A percentile compares a stretch with the other conserved stretches of the same genome.
Conservation (phyloP, 2,888 invertebrate species). For the Yponomeuta malinellus region DNA sequence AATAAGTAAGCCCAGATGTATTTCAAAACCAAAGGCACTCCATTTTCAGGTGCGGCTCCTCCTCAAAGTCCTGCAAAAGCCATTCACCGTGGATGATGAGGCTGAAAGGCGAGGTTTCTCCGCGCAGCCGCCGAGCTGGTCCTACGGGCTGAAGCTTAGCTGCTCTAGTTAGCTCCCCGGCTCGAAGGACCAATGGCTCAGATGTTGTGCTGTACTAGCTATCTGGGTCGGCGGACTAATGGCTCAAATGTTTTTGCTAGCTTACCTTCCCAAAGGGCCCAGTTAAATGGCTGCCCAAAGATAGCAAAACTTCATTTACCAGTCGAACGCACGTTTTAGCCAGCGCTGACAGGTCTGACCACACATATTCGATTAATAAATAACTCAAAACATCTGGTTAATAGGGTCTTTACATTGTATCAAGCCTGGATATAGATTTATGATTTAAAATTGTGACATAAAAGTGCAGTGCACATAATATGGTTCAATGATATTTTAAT, state of each 20-base stretch:
- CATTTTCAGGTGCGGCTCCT: conserved; percentile 66
- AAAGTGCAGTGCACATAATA: background rate
- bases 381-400: no score
- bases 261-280: no score
- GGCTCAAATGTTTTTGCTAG: no score
- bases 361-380: no score
- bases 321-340: no score
- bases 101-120: conserved; percentile 69
- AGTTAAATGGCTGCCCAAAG: no score
- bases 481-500: background rate
- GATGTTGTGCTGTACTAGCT: no score
- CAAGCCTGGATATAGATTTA: background rate
- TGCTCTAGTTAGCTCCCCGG: conserved; percentile 66
- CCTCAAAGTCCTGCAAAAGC: conserved; percentile 67
- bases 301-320: no score
- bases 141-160: conserved; percentile 68
- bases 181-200: background rate
- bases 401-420: no score
- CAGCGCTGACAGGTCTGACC: no score
- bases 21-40: background rate
- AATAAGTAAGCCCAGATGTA: no score
- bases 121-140: conserved; percentile 69
- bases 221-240: no score
- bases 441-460: background rate
- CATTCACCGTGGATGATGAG: conserved; percentile 67